phyloP scores from a whole-genome alignment of 2,888 invertebrate species.

The Catonia carolina region DNA sequence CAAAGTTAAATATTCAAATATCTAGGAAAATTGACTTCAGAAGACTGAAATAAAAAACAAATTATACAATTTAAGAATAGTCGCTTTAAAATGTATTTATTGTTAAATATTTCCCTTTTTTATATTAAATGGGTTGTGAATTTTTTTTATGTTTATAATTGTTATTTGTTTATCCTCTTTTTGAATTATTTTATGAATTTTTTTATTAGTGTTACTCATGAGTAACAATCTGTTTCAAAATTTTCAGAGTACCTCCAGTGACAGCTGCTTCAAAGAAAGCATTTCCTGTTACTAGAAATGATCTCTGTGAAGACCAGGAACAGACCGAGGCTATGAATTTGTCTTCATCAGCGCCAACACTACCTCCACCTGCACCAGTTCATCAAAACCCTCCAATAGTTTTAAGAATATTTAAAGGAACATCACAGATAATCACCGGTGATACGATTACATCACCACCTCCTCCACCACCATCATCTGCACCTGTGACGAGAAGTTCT shows the following conservation, averaged over 20 bases:
- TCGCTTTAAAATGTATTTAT: no score
- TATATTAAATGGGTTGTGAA: no score
- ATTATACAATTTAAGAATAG: no score
- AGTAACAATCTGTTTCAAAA: no score
- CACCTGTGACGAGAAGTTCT: constrained; percentile 21
- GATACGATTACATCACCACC: constrained; percentile 25
- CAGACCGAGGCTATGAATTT: constrained; percentile 36
- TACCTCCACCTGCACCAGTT: constrained; percentile 30
- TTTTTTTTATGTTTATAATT: no score
- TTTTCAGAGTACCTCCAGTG: constrained; percentile 28
- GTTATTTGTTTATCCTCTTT: no score
- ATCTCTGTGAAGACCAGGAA: constrained; percentile 41
- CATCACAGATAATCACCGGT: constrained; percentile 38
- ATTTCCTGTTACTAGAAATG: constrained; percentile 40
- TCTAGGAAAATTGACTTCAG: no score
- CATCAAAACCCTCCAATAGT: constrained; percentile 71
- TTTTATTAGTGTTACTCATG: no score
- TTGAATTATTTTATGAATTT: no score
- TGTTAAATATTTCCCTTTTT: no score
- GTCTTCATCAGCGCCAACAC: constrained; percentile 23
- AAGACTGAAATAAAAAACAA: no score
- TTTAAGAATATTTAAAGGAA: constrained; percentile 75
- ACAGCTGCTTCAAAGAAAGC: constrained; percentile 32
- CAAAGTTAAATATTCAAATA: no score
- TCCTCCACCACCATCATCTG: constrained; percentile 6